Percentiles rank a stretch among this genome's conserved stretches.
Conservation (phyloP, 2,888 invertebrate genomes). For the Carabus problematicus region DNA sequence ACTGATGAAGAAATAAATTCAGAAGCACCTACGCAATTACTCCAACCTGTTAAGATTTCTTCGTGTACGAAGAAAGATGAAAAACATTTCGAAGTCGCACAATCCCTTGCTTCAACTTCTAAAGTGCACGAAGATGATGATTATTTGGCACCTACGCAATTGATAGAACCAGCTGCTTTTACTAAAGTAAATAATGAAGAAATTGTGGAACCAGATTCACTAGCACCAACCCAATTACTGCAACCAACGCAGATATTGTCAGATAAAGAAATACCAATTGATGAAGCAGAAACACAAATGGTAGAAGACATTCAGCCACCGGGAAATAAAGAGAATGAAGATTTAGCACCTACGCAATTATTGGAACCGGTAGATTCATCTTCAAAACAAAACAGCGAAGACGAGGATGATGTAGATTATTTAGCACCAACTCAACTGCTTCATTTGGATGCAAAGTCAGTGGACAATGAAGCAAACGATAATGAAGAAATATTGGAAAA, state of each 20-base stretch:
- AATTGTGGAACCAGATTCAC: too few species aligned
- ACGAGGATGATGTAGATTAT: background rate
- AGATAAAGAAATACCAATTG: background rate
- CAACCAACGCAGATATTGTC: background rate
- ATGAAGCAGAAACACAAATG: background rate
- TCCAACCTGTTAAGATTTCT: background rate
- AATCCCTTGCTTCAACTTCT: background rate
- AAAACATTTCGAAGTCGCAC: too few species aligned
- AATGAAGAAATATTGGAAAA: background rate
- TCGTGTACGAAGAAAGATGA: background rate
- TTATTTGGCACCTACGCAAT: conserved; percentile 18
- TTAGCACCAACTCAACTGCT: conserved; percentile 19
- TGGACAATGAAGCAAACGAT: background rate
- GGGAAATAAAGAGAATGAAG: background rate
- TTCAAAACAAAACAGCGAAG: background rate
- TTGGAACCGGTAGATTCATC: background rate
- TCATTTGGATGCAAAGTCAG: background rate
- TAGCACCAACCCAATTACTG: background rate
- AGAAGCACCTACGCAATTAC: conserved; percentile 8
- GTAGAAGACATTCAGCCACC: too few species aligned
- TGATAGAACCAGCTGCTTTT: background rate
- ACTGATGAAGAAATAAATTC: conserved; percentile 2
- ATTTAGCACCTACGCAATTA: conserved; percentile 27
- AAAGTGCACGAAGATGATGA: conserved; percentile 9
- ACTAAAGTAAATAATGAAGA: too few species aligned